Conservation (phyloP, 2,113 vertebrate species). For the Eclectus roratus region DNA sequence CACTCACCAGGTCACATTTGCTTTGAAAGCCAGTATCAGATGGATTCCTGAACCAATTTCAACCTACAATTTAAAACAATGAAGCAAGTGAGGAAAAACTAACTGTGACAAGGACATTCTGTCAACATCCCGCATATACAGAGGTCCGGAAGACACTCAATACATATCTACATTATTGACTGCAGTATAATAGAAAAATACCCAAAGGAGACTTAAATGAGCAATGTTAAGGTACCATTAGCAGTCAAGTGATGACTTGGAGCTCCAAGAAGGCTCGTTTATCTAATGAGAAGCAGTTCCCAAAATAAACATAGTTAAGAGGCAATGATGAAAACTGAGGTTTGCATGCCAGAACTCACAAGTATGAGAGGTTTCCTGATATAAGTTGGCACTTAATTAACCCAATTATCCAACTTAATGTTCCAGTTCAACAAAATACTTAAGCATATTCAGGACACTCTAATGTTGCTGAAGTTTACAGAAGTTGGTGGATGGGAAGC, state of each 20-base stretch:
- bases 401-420: background rate
- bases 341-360: constrained; percentile 1
- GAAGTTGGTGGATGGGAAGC: background rate
- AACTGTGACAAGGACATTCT: background rate
- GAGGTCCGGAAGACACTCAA: background rate
- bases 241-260: background rate
- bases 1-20: constrained; percentile 8
- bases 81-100: background rate
- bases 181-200: background rate
- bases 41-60: background rate
- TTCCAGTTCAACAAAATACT: background rate
- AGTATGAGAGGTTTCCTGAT: background rate
- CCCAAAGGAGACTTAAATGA: background rate
- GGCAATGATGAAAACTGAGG: background rate
- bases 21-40: background rate
- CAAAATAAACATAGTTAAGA: constrained; percentile 18
- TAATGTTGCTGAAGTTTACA: background rate
- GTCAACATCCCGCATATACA: background rate
- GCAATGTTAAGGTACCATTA: background rate
- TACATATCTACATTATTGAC: background rate
- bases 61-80: background rate
- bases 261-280: constrained; percentile 18
- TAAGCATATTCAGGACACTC: background rate
- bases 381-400: background rate
- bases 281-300: constrained; percentile 25